Evolutionary conservation across 2,113 vertebrate species (phyloP).

Genomic region (Boulengeromyrus knoepffleri): DNA sequence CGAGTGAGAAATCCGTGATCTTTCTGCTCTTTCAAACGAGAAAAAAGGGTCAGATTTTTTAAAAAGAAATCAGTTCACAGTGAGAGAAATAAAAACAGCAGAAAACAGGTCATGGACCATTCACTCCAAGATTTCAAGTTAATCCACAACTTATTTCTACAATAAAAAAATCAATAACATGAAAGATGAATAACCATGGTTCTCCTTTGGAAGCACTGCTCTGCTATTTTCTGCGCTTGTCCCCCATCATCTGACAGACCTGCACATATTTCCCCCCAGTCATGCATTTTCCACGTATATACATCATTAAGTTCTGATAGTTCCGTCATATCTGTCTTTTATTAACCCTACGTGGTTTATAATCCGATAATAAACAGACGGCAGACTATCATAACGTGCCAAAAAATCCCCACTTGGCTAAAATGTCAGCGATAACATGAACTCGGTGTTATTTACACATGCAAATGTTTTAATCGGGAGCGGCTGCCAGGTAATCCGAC

Average conservation of each 20-base stretch:
- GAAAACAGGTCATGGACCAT: not conserved
- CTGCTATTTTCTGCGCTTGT: not conserved
- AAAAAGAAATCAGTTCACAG: not conserved
- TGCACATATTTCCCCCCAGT: not conserved
- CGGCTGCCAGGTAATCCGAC: not conserved
- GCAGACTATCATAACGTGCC: not conserved
- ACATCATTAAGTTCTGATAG: not conserved
- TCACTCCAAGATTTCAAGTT: not conserved
- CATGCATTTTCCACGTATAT: not conserved
- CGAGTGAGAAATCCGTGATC: not conserved
- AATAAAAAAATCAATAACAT: constrained; percentile 1
- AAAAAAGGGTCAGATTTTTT: not conserved
- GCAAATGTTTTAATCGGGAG: constrained; percentile 2
- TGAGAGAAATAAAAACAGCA: not conserved
- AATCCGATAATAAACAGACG: not conserved
- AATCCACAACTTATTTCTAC: not conserved
- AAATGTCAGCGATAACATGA: not conserved
- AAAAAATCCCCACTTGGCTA: not conserved
- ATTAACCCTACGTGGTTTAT: not conserved
- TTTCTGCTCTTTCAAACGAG: not conserved
- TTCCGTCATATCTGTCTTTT: not conserved
- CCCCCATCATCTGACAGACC: not conserved
- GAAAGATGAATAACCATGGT: not conserved
- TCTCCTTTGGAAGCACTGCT: not conserved
- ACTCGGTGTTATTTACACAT: not conserved